Evolutionary conservation across 2,797 vertebrate genomes (phyloP).

Genomic region (Sebastes iracundus): DNA sequence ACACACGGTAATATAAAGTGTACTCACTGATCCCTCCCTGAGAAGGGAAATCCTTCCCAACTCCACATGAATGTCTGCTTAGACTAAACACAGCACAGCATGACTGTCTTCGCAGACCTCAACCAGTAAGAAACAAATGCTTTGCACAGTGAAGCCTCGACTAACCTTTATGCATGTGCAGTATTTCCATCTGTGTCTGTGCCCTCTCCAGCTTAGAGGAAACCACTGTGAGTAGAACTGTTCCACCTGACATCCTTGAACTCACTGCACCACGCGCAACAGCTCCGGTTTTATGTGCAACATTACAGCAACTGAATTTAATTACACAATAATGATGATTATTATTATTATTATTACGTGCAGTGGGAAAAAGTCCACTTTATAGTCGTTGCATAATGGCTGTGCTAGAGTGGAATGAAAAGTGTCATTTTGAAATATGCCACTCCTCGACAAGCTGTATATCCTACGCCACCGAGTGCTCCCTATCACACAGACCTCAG

Average conservation of each 20-base stretch:
- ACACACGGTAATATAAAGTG: constrained; percentile 21
- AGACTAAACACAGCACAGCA: constrained; percentile 62
- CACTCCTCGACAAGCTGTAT: constrained; percentile 29
- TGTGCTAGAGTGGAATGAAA: constrained; percentile 30
- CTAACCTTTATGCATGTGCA: constrained; percentile 38
- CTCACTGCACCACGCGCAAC: not conserved
- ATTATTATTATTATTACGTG: constrained; percentile 38
- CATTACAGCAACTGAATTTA: constrained; percentile 35
- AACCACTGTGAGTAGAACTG: not conserved
- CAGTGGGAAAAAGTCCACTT: constrained; percentile 22
- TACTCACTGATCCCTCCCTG: constrained; percentile 34
- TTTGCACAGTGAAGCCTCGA: constrained; percentile 37
- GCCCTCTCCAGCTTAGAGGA: not conserved
- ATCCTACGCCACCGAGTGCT: constrained; percentile 11
- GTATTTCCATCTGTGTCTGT: constrained; percentile 15
- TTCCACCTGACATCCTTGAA: constrained; percentile 19
- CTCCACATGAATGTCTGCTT: constrained; percentile 62
- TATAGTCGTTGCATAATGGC: constrained; percentile 29
- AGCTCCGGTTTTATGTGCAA: constrained; percentile 36
- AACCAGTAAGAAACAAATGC: constrained; percentile 52
- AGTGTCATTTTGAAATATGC: constrained; percentile 58
- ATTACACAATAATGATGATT: constrained; percentile 42
- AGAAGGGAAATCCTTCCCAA: constrained; percentile 34
- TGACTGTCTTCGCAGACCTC: constrained; percentile 55
- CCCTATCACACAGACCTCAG: constrained; percentile 17